phyloP scores from a whole-genome alignment of 2,888 invertebrate species.

The Laothoe populi region DNA sequence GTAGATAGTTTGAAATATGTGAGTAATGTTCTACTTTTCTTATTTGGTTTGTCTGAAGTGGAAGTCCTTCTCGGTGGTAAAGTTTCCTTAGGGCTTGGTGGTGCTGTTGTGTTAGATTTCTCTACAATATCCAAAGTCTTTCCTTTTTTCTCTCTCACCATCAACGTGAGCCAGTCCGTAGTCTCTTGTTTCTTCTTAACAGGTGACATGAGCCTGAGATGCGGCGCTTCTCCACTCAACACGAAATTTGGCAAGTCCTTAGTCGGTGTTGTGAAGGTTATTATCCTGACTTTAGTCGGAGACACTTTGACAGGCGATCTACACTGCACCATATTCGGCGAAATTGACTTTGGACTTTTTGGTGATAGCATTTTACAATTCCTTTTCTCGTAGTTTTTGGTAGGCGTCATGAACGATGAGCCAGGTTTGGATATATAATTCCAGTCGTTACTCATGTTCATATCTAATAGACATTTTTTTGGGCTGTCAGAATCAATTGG shows the following conservation, averaged over 20 bases:
- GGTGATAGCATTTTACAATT: conserved; percentile 58
- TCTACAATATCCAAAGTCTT: conserved; percentile 36
- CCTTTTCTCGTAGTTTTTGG: conserved; percentile 60
- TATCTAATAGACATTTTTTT: conserved; percentile 40
- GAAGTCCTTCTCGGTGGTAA: conserved; percentile 56
- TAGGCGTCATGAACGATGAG: conserved; percentile 66
- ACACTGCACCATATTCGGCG: conserved; percentile 40
- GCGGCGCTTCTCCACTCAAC: conserved; percentile 90
- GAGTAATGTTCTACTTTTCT: conserved; percentile 60
- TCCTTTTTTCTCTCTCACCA: conserved; percentile 53
- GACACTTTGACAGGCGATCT: conserved; percentile 52
- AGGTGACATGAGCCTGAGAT: conserved; percentile 88
- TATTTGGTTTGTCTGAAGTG: conserved; percentile 51
- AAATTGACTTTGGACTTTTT: conserved; percentile 51
- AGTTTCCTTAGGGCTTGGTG: conserved; percentile 61
- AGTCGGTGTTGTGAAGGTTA: conserved; percentile 84
- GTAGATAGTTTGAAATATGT: conserved; percentile 66
- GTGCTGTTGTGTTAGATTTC: conserved; percentile 33
- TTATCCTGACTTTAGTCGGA: conserved; percentile 52
- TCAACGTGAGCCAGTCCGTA: conserved; percentile 88
- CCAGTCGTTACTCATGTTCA: conserved; percentile 47
- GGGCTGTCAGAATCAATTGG: conserved; percentile 49
- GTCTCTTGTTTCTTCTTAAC: conserved; percentile 86
- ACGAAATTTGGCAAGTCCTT: conserved; percentile 91
- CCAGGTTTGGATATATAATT: conserved; percentile 57